Percentiles rank a stretch among this genome's conserved stretches.
These are phyloP conservation scores for Geothlypis trichas DNA, from an alignment of 2,113 vertebrate species.

Conservation along the genomic window DNA sequence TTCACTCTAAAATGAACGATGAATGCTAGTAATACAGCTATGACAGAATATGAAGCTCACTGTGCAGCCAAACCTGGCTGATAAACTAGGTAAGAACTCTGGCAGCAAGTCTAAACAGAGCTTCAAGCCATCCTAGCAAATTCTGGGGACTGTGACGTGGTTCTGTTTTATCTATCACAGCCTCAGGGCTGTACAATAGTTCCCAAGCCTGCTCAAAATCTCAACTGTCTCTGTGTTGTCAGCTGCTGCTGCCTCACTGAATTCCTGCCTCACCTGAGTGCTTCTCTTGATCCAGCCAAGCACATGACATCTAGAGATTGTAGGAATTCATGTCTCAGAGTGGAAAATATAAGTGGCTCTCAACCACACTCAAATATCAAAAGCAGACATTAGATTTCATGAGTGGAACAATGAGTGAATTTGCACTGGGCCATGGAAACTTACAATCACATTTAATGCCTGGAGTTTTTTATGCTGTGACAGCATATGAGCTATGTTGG, in stretches of 20 bases:
- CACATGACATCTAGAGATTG: not conserved
- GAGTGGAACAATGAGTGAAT: not conserved
- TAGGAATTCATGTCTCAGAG: not conserved
- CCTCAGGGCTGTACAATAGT: not conserved
- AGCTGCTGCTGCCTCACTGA: not conserved
- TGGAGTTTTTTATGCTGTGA: not conserved
- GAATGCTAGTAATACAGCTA: not conserved
- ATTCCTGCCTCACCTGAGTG: not conserved
- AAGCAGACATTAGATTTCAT: not conserved
- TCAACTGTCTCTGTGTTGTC: fast-evolving
- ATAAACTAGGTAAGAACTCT: not conserved
- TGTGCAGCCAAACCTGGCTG: not conserved
- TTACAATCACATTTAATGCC: not conserved
- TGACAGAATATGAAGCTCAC: not conserved
- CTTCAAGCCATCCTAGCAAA: not conserved
- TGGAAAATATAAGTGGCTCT: not conserved
- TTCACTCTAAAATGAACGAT: not conserved
- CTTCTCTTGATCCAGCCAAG: not conserved
- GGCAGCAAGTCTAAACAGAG: not conserved
- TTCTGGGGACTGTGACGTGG: not conserved
- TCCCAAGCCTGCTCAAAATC: not conserved
- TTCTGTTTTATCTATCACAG: not conserved
- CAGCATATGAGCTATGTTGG: not conserved
- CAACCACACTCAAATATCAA: not conserved
- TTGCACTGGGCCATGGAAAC: not conserved